Conservation (phyloP, 2,888 invertebrate species). For the Encarsia formosa region DNA sequence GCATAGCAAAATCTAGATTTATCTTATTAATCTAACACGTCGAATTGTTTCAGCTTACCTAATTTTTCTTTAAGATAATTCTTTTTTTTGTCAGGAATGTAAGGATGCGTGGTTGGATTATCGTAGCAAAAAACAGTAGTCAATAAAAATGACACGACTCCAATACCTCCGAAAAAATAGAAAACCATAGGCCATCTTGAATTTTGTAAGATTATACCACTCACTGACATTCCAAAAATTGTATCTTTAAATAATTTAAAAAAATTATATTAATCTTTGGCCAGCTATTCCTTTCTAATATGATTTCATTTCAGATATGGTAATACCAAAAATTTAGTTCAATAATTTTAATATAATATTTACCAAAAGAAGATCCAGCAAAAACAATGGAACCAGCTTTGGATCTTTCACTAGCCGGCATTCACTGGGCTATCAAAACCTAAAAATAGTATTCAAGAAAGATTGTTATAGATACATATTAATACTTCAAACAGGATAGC, state of each 20-base stretch:
- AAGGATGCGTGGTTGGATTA: conserved; percentile 47
- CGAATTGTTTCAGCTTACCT: conserved; percentile 37
- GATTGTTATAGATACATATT: too few species aligned
- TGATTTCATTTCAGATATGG: too few species aligned
- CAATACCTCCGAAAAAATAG: conserved; percentile 72
- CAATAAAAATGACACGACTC: conserved; percentile 68
- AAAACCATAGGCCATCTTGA: conserved; percentile 73
- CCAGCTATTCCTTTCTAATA: too few species aligned
- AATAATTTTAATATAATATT: conserved; percentile 59
- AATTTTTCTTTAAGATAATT: conserved; percentile 39
- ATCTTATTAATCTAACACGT: conserved; percentile 32
- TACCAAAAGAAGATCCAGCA: conserved; percentile 71
- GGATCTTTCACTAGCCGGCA: conserved; percentile 65
- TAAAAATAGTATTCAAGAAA: too few species aligned
- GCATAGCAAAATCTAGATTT: conserved; percentile 69
- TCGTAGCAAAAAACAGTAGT: conserved; percentile 55
- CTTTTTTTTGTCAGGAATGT: conserved; percentile 44
- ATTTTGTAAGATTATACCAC: conserved; percentile 65
- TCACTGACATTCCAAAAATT: conserved; percentile 60
- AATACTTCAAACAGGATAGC: too few species aligned
- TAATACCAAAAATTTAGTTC: conserved; percentile 62
- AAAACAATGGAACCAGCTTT: conserved; percentile 75
- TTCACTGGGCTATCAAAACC: conserved; percentile 77
- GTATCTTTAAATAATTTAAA: too few species aligned
- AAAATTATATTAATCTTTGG: too few species aligned